These are phyloP conservation scores for Macquaria ambigua DNA, from an alignment of 2,113 vertebrate species.

Conservation along the genomic window DNA sequence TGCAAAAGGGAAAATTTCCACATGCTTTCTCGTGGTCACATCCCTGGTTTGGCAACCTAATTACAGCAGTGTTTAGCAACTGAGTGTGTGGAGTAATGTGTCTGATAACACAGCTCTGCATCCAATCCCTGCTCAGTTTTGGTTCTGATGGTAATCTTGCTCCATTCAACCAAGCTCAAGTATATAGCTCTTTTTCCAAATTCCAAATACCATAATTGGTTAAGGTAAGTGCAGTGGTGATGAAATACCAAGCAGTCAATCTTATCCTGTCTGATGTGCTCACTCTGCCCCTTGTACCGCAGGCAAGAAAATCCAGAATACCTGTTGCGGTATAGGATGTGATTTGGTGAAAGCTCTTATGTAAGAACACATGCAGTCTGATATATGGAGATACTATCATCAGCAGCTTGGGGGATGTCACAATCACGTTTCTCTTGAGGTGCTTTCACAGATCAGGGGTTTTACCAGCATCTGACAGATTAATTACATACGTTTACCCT, in stretches of 20 bases:
- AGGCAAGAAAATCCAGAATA: conserved; percentile 9
- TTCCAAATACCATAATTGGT: conserved; percentile 7
- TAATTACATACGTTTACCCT: conserved; percentile 32
- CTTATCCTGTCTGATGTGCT: conserved; percentile 6
- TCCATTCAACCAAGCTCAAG: neutral
- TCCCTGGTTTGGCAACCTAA: conserved; percentile 26
- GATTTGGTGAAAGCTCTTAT: conserved; percentile 34
- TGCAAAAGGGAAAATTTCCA: conserved; percentile 42
- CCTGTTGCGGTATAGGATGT: conserved; percentile 19
- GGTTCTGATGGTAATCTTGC: conserved; percentile 2
- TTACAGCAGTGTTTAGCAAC: conserved; percentile 27
- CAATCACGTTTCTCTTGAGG: neutral
- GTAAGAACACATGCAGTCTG: conserved; percentile 35
- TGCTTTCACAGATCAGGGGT: conserved; percentile 31
- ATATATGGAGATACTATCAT: conserved; percentile 41
- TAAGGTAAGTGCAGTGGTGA: conserved; percentile 8
- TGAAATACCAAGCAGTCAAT: conserved; percentile 15
- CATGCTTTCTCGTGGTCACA: conserved; percentile 23
- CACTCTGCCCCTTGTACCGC: neutral
- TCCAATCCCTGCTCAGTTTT: neutral
- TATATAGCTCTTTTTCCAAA: conserved; percentile 4
- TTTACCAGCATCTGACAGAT: conserved; percentile 44
- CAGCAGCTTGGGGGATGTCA: conserved; percentile 49
- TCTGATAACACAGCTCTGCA: conserved; percentile 4
- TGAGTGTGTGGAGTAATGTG: conserved; percentile 2